Conservation (phyloP, 2,888 invertebrate species). For the Pristionchus fissidentatus region DNA sequence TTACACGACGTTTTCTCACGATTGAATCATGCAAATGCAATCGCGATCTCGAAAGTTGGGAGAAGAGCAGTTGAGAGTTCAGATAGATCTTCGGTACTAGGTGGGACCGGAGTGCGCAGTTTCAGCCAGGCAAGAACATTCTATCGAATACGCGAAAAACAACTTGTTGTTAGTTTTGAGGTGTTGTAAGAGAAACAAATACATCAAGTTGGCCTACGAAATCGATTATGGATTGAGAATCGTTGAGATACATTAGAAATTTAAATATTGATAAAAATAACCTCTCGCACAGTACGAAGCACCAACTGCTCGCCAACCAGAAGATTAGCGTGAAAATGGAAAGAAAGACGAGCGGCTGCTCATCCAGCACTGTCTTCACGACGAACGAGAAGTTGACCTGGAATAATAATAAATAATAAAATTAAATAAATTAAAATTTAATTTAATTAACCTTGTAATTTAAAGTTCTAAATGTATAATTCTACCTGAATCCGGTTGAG, state of each 20-base stretch:
- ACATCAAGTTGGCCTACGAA: neutral
- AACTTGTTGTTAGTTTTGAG: too few species aligned
- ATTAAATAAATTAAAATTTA: neutral
- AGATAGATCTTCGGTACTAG: too few species aligned
- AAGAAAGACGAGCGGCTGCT: constrained; percentile 97
- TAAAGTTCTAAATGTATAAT: neutral
- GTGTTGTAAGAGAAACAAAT: too few species aligned
- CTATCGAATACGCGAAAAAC: too few species aligned
- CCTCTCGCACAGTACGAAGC: constrained; percentile 97
- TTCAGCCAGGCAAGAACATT: too few species aligned
- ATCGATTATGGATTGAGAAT: neutral
- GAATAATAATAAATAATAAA: neutral
- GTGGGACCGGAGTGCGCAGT: too few species aligned
- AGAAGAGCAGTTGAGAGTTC: too few species aligned
- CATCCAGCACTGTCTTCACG: constrained; percentile 98
- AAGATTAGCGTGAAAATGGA: constrained; percentile 98
- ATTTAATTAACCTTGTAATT: neutral
- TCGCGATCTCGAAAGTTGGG: too few species aligned
- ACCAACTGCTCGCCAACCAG: constrained; percentile 99
- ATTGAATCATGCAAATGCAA: too few species aligned
- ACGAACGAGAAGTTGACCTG: constrained; percentile 93
- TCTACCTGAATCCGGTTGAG: constrained; percentile 81
- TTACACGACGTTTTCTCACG: too few species aligned
- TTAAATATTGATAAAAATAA: constrained; percentile 75
- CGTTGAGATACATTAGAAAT: neutral